Evolutionary conservation across 1,140 invertebrate genomes (phyloP).

Genomic region (Drosophila miranda): DNA sequence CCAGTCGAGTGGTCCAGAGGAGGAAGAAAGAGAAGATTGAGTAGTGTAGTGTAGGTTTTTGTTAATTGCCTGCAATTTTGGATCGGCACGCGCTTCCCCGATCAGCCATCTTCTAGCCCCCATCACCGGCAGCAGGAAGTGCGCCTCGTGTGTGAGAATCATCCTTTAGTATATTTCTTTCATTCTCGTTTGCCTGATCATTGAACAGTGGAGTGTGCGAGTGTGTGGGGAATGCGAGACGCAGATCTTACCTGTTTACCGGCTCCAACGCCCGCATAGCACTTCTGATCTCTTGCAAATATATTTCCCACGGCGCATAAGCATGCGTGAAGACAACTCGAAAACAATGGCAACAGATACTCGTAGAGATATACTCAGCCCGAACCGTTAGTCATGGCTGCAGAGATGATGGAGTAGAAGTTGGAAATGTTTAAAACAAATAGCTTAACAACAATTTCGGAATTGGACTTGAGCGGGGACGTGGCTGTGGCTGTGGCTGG

Average conservation of each 20-base stretch:
- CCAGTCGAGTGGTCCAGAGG: slow-evolving; percentile 10
- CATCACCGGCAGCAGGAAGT: slow-evolving; percentile 47
- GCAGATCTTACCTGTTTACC: slow-evolving; percentile 20
- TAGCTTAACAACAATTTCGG: slow-evolving; percentile 35
- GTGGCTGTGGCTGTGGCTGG: slow-evolving; percentile 15
- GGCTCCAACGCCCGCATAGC: slow-evolving; percentile 40
- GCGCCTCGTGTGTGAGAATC: slow-evolving; percentile 50
- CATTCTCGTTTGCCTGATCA: slow-evolving; percentile 2
- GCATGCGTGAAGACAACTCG: slow-evolving; percentile 39
- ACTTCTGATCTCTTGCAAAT: slow-evolving; percentile 25
- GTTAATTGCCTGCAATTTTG: slow-evolving; percentile 69
- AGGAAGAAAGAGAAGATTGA: slow-evolving; percentile 4
- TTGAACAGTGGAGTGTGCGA: slow-evolving; percentile 2
- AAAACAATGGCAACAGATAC: slow-evolving; percentile 8
- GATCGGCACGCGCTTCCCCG: slow-evolving; percentile 59
- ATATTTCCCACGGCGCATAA: slow-evolving; percentile 48
- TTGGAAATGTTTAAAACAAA: slow-evolving; percentile 51
- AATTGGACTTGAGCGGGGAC: slow-evolving; percentile 28
- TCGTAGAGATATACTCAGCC: neutral
- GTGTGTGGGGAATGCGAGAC: slow-evolving; percentile 29
- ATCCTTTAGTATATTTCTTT: slow-evolving; percentile 15
- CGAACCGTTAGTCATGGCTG: slow-evolving; percentile 44
- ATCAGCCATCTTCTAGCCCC: slow-evolving; percentile 16
- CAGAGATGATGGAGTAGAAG: slow-evolving; percentile 40
- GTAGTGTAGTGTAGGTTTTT: slow-evolving; percentile 5